Percentiles rank a stretch among this genome's conserved stretches.
phyloP scores from a whole-genome alignment of 2,888 invertebrate genomes.

The Pandemis corylana region DNA sequence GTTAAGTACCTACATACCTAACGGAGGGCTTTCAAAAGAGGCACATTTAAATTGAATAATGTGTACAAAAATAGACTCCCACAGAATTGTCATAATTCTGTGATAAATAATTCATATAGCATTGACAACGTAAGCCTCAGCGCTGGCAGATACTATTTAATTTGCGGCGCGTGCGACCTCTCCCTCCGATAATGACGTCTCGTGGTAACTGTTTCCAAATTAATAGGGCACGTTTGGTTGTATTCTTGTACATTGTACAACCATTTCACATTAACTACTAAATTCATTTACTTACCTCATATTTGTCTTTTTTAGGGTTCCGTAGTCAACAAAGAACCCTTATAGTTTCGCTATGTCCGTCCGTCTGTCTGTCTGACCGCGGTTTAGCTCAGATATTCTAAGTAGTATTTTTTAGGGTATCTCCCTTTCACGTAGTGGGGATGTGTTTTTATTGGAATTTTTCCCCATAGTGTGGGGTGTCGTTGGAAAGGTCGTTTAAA shows the following conservation, averaged over 20 bases:
- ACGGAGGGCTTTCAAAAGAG: neutral
- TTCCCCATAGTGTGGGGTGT: too few relatives aligned
- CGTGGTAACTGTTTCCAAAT: conserved; percentile 26
- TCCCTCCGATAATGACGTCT: conserved; percentile 42
- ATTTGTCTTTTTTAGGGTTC: too few relatives aligned
- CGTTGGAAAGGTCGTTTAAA: too few relatives aligned
- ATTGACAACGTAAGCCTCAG: conserved; percentile 57
- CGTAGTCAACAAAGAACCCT: too few relatives aligned
- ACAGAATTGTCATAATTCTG: conserved; percentile 51
- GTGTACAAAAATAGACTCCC: conserved; percentile 2
- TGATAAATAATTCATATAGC: conserved; percentile 65
- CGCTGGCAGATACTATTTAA: conserved; percentile 53
- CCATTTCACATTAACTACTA: neutral
- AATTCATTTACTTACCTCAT: too few relatives aligned
- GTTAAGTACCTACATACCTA: too few relatives aligned
- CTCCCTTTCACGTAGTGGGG: too few relatives aligned
- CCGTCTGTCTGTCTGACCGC: too few relatives aligned
- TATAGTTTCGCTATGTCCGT: too few relatives aligned
- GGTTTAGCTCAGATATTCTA: too few relatives aligned
- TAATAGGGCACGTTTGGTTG: conserved; percentile 21
- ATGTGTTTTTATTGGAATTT: too few relatives aligned
- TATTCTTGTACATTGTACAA: neutral
- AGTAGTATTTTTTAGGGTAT: too few relatives aligned
- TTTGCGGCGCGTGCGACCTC: conserved; percentile 50
- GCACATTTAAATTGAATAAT: neutral